Evolutionary conservation across 2,797 vertebrate species (phyloP), one percentile per base, ranked within the genome.

Genomic region (Etheostoma nigrum): DNA sequence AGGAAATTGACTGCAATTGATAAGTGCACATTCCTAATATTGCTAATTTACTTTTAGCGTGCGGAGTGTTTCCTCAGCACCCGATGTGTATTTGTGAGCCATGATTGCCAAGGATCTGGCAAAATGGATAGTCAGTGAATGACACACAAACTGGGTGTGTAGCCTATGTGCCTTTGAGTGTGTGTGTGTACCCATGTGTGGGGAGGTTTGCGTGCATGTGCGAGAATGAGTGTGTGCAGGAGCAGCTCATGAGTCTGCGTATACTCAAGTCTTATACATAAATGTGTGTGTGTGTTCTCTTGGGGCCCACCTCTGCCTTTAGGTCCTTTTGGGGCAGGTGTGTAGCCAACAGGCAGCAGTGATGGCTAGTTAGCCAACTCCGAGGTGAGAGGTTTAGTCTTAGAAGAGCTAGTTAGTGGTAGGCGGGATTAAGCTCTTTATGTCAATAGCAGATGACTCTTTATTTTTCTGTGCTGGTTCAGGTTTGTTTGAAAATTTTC

Each of bases 1-100:
- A 91, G 90, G 87, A 93, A 95, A 94, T 95, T 93, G 91, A 93
- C 93, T 93, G 85, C 91, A 93, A 94, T 93, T 92, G 92, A 95
- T 90, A 89, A 94, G 91, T 67, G 79, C 86, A 76, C 82, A 84
- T 93, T 93, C 78, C 85, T 93, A 93, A 94, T 93, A 92, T 92
- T 93, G 74, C 86, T 90, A 84, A 89, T 94, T 94, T 91, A 88
- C 73, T 86, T 27, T 87, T 83, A 80, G 86, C 73, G 53, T 6
- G 13, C 74, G 62, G 61, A 79, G 82, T 89, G 82, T 81, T 91
- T 86, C 76, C 86, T 66, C 74, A 65, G 67, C 86, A 74, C 74
- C 68, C 66, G 67, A 78, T 79, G 86, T 86, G 86, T 91, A 78
- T 91, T 87, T 88, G 79, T 87, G 81, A 84, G 82, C 82, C 67